These are phyloP conservation scores for Calliopsis andreniformis DNA, from an alignment of 1,140 invertebrate species.

Conservation along the genomic window DNA sequence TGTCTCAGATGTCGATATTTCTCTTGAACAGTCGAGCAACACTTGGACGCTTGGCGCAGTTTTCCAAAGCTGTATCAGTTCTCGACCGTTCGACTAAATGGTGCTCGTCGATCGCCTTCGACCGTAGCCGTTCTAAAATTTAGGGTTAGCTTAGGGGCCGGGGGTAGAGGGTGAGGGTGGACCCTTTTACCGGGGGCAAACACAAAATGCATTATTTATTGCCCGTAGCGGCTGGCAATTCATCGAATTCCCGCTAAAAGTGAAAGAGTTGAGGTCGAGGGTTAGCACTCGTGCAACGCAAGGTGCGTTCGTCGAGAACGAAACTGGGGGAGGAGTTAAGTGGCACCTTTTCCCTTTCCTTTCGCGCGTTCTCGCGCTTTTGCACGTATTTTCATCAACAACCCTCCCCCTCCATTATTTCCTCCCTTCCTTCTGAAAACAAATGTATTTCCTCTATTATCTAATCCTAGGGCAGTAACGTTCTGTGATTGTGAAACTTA, in stretches of 20 bases:
- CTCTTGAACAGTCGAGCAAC: slow-evolving; percentile 15
- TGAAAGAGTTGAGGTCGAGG: slow-evolving; percentile 70
- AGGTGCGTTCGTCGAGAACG: slow-evolving; percentile 57
- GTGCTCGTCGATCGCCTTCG: slow-evolving; percentile 49
- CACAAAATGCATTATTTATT: slow-evolving; percentile 78
- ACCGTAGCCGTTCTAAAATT: slow-evolving; percentile 69
- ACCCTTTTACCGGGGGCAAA: slow-evolving; percentile 76
- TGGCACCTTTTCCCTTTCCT: slow-evolving; percentile 63
- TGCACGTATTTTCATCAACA: slow-evolving; percentile 39
- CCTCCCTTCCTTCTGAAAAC: too few relatives aligned
- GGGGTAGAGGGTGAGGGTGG: slow-evolving; percentile 53
- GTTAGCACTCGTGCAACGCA: slow-evolving; percentile 65
- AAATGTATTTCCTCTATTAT: too few relatives aligned
- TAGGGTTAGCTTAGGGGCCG: slow-evolving; percentile 50
- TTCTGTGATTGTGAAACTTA: too few relatives aligned
- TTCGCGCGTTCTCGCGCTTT: slow-evolving; percentile 52
- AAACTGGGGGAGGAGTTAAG: slow-evolving; percentile 60
- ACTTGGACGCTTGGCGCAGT: background rate
- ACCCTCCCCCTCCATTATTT: slow-evolving; percentile 8
- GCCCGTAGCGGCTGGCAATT: slow-evolving; percentile 69
- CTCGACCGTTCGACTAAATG: slow-evolving; percentile 47
- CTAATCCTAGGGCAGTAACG: too few relatives aligned
- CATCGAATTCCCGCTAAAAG: slow-evolving; percentile 74
- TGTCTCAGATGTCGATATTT: background rate
- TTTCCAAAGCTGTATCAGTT: slow-evolving; percentile 45